phyloP scores from a whole-genome alignment of 2,888 invertebrate species.

The Aphelenchoides bicaudatus region DNA sequence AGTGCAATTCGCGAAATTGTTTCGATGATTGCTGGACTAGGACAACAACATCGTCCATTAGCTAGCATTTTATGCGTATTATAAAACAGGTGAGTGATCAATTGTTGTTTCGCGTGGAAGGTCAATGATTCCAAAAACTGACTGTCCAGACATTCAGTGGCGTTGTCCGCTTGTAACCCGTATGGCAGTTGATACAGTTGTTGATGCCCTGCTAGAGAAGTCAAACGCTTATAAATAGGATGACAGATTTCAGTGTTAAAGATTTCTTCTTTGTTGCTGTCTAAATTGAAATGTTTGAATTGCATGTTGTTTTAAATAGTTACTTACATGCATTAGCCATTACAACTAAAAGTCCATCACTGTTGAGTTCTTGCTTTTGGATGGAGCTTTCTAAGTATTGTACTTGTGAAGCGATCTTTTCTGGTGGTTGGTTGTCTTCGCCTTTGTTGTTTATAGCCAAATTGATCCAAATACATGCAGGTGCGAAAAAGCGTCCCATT shows the following conservation, averaged over 20 bases:
- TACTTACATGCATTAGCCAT: constrained; percentile 47
- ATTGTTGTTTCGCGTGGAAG: constrained; percentile 38
- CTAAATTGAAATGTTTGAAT: too few relatives aligned
- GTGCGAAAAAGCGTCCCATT: constrained; percentile 39
- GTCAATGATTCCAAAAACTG: constrained; percentile 47
- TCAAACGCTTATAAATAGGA: constrained; percentile 24
- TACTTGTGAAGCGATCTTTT: constrained; percentile 12
- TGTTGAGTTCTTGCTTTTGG: too few relatives aligned
- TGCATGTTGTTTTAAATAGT: too few relatives aligned
- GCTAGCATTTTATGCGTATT: background rate
- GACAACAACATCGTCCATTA: too few relatives aligned
- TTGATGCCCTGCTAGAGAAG: background rate
- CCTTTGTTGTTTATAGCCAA: constrained; percentile 18
- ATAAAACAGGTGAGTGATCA: background rate
- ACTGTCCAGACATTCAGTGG: constrained; percentile 30
- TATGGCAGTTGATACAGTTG: constrained; percentile 24
- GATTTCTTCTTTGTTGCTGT: constrained; percentile 33
- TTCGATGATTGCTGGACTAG: constrained; percentile 21
- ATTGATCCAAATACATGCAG: constrained; percentile 39
- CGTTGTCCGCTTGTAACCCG: constrained; percentile 17
- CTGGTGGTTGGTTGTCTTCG: constrained; percentile 21
- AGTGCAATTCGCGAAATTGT: background rate
- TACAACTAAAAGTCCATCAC: too few relatives aligned
- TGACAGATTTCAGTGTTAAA: constrained; percentile 29
- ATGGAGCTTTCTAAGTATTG: constrained; percentile 6